Base-by-base conservation (phyloP, 1,140 invertebrate species). In the Cydia fagiglandana region DNA sequence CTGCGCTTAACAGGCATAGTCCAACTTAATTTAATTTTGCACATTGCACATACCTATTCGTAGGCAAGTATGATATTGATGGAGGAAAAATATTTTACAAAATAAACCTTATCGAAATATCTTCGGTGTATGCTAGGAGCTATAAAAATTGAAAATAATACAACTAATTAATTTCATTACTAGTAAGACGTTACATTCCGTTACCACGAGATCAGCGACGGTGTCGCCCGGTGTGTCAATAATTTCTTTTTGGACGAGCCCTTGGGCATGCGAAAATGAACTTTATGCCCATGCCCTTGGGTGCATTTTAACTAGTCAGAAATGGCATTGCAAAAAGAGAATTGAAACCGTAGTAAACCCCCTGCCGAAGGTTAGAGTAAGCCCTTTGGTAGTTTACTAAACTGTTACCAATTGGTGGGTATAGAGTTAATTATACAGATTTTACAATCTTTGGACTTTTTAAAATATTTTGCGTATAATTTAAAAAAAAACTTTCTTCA, bases 101-200 rank as follows among this genome's bases (percentile, higher is more conserved):
- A 91, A 92, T 91, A 91, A 91, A 91, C 88, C 91, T 92, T 92
- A 92, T 91, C 90, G 88, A 91, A 91, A 92, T 91, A 92, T 92
- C 91, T 92, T 92, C 91, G 91, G 91, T 92, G 89, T 92, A 92
- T 87, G 90, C 91, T 91, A 92, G 91, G 91, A 92, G 84, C 90
- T 92, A 92, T 91, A 92, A 91, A 92, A 92, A 92, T 90, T 92
- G 90, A 91, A 92, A 92, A 92, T 91, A 93, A 91, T 93, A 93
- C 86, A 93, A 90, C 90, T 93, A 93, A 91, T 91, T 91, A 93
- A 91, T 91, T 93, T 93, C 91, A 90, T 93, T 91, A 90, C 90
- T 91, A 93, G 88, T 93, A 89, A 91, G 90, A 93, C 87, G 90
- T 91, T 90, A 92, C 83, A 89, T 89, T 90, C 90, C 89, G 87